Evolutionary conservation across 1,140 invertebrate genomes (phyloP).

Genomic region (Maniola jurtina): DNA sequence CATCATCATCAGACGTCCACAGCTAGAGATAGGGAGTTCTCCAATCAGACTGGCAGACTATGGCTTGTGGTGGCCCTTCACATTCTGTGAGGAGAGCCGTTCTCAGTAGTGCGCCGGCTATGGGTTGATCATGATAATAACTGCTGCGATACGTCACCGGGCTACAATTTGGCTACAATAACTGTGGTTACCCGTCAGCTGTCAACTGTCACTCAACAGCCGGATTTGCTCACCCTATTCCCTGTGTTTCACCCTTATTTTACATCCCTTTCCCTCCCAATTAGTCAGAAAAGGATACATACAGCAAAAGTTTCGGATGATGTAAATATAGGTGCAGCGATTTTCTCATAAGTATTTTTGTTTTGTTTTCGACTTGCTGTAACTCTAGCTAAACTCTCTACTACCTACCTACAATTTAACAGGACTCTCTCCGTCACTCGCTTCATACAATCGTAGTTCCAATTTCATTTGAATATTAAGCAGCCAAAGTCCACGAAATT

Average conservation of each 20-base stretch:
- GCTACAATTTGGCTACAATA: conserved; percentile 11
- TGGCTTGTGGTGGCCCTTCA: no score
- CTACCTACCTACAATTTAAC: no score
- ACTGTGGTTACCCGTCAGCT: conserved; percentile 34
- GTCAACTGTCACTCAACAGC: conserved; percentile 57
- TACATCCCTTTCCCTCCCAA: conserved; percentile 22
- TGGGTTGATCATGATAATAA: no score
- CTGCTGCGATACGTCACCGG: not conserved
- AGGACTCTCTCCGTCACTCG: no score
- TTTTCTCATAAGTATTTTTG: conserved; percentile 10
- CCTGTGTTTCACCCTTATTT: not conserved
- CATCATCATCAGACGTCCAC: no score
- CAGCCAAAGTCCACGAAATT: no score
- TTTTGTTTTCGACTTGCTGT: conserved; percentile 17
- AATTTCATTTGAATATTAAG: no score
- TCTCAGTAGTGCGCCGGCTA: no score
- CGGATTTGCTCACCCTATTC: conserved; percentile 48
- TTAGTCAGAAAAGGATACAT: conserved; percentile 11
- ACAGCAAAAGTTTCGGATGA: conserved; percentile 11
- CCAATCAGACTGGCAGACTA: no score
- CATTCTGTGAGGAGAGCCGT: no score
- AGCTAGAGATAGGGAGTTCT: no score
- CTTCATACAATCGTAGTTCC: no score
- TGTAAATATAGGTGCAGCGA: conserved; percentile 16
- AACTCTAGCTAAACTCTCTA: not conserved